Percentiles rank a stretch among this genome's conserved stretches.
Conservation (phyloP, 2,113 vertebrate species). For the Platichthys flesus region DNA sequence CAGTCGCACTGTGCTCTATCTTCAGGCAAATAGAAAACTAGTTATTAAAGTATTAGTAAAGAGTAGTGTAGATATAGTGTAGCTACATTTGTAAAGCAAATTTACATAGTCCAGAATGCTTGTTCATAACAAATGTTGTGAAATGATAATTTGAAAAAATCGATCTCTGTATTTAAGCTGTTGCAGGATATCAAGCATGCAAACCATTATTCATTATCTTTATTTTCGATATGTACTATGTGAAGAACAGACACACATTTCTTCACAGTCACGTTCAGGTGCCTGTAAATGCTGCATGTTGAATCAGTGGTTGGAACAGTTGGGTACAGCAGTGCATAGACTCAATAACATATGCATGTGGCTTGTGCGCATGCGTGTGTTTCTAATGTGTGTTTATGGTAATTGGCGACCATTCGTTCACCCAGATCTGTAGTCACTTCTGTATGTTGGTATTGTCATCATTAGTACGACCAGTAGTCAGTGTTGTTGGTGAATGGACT, state of each 20-base stretch:
- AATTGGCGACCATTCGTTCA: conserved; percentile 38
- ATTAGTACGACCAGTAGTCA: conserved; percentile 23
- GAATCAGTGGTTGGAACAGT: conserved; percentile 37
- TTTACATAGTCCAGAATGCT: conserved; percentile 27
- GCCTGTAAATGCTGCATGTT: conserved; percentile 64
- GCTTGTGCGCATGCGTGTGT: conserved; percentile 65
- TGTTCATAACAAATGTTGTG: conserved; percentile 46
- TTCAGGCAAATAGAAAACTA: conserved; percentile 21
- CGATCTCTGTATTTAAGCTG: conserved; percentile 53
- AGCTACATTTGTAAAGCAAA: conserved; percentile 46
- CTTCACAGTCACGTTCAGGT: too few species aligned
- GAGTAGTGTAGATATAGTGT: conserved; percentile 53
- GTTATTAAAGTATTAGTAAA: conserved; percentile 30
- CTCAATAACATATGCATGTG: conserved; percentile 64
- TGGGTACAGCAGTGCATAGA: conserved; percentile 39
- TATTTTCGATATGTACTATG: conserved; percentile 6
- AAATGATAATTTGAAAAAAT: conserved; percentile 32
- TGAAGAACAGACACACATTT: conserved; percentile 32
- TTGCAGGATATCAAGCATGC: conserved; percentile 67
- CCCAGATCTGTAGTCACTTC: conserved; percentile 33
- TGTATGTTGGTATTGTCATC: conserved; percentile 26
- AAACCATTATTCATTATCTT: conserved; percentile 12
- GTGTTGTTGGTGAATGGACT: conserved; percentile 38
- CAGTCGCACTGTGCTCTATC: conserved; percentile 6
- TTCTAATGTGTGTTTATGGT: conserved; percentile 44